Evolutionary conservation across 2,888 invertebrate species (phyloP).

Genomic region (Dioctria rufipes): DNA sequence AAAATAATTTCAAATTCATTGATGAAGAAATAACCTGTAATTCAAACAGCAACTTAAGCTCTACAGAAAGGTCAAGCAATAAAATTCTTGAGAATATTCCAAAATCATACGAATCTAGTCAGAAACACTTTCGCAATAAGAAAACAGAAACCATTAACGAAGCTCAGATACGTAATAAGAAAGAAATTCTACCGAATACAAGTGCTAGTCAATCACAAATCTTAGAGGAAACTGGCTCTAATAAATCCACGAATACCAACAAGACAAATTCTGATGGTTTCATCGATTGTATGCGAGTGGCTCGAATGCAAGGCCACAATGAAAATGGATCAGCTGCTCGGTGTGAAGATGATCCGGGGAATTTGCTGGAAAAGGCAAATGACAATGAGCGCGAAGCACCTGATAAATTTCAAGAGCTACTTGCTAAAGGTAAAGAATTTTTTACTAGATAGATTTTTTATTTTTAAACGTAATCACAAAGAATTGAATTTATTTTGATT

Average conservation of each 20-base stretch:
- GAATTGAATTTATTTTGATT: no score
- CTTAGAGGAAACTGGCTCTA: neutral
- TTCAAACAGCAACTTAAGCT: neutral
- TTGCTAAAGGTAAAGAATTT: no score
- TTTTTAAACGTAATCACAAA: no score
- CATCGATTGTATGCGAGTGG: neutral
- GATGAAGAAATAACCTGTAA: slow-evolving; percentile 63
- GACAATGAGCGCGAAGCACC: neutral
- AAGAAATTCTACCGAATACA: neutral
- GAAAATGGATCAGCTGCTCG: neutral
- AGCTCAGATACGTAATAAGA: slow-evolving; percentile 6
- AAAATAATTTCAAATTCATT: slow-evolving; percentile 68
- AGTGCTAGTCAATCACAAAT: slow-evolving; percentile 30
- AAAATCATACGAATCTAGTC: slow-evolving; percentile 38
- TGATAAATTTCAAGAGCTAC: neutral
- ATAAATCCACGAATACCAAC: neutral
- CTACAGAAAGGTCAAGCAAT: neutral
- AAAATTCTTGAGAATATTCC: neutral
- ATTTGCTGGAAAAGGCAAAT: neutral
- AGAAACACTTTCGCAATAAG: slow-evolving; percentile 29
- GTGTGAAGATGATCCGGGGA: neutral
- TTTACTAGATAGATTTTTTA: no score
- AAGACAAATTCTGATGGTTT: slow-evolving; percentile 10
- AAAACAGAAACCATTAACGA: slow-evolving; percentile 7
- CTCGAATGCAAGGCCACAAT: slow-evolving; percentile 23